Conservation (phyloP, 2,888 invertebrate genomes). For the Stenurella melanura region DNA sequence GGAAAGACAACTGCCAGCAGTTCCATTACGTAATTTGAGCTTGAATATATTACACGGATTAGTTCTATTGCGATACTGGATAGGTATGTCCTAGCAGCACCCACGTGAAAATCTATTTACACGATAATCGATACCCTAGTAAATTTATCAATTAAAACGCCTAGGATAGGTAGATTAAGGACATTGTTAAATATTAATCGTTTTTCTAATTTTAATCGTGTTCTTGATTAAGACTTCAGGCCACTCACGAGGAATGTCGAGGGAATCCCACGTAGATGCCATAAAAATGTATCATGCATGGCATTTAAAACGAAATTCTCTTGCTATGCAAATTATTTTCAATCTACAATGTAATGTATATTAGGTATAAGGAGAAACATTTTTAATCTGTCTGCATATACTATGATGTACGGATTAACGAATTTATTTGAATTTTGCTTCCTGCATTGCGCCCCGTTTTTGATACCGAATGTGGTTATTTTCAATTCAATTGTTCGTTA, state of each 20-base stretch:
- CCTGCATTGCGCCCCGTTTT: neutral
- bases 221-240: neutral
- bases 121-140: constrained; percentile 24
- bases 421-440: neutral
- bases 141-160: constrained; percentile 20
- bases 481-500: too few relatives aligned
- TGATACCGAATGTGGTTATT: too few relatives aligned
- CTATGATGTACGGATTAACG: neutral
- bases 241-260: neutral
- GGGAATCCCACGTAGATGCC: neutral
- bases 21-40: constrained; percentile 39
- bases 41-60: constrained; percentile 35
- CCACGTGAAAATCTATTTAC: constrained; percentile 42
- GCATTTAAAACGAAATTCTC: neutral
- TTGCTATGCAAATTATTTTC: neutral
- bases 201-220: neutral
- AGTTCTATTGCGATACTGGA: constrained; percentile 41
- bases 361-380: neutral
- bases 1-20: constrained; percentile 39
- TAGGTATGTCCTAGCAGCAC: constrained; percentile 42
- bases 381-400: neutral
- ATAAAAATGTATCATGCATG: neutral
- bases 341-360: neutral
- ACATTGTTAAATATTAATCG: neutral
- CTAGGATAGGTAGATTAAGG: constrained; percentile 2